Percentiles rank a stretch among this genome's conserved stretches.
These are phyloP conservation scores for Ceratina calcarata DNA, from an alignment of 1,140 invertebrate genomes.

Conservation along the genomic window DNA sequence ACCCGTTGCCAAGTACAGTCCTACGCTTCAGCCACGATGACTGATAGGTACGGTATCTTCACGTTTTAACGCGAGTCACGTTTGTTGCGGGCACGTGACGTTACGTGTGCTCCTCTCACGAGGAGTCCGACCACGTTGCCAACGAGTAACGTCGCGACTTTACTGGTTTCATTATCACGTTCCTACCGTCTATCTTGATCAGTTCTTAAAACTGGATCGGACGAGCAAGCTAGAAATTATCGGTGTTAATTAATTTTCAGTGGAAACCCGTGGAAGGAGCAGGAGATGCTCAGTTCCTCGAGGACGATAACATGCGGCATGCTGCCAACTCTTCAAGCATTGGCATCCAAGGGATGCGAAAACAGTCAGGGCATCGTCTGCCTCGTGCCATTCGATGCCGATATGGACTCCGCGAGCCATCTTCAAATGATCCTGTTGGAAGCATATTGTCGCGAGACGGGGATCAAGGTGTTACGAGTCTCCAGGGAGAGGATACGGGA, in stretches of 20 bases:
- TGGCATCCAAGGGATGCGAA: conserved; percentile 68
- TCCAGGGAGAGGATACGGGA: conserved; percentile 62
- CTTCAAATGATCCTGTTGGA: conserved; percentile 72
- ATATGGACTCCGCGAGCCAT: conserved; percentile 73
- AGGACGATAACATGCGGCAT: conserved; percentile 71
- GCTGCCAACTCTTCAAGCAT: conserved; percentile 69
- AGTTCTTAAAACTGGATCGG: neutral
- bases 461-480: conserved; percentile 69
- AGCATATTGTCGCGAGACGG: conserved; percentile 73
- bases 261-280: conserved; percentile 47
- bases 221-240: neutral
- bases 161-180: neutral
- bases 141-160: neutral
- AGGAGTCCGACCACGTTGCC: neutral
- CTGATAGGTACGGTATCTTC: conserved; percentile 59
- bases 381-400: conserved; percentile 68
- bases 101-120: neutral
- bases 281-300: conserved; percentile 52
- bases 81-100: neutral
- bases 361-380: conserved; percentile 65
- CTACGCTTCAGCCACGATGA: conserved; percentile 40
- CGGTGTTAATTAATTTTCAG: conserved; percentile 45
- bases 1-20: conserved; percentile 65
- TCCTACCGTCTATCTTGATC: neutral
- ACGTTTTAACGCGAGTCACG: neutral